A percentile compares a stretch with the other conserved stretches of the same genome.
Conservation (phyloP, 2,888 invertebrate species). For the Platycheirus albimanus region DNA sequence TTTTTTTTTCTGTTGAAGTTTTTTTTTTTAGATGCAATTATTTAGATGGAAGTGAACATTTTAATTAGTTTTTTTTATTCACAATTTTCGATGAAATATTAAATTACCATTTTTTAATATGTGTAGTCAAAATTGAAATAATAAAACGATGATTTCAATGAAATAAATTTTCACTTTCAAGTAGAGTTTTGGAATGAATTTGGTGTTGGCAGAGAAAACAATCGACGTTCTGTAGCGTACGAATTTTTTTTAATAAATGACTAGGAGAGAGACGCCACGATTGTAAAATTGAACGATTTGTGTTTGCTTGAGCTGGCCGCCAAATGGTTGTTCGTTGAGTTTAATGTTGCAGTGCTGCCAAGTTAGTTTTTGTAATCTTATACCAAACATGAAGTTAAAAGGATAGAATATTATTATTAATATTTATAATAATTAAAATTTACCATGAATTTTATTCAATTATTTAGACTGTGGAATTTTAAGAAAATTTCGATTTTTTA, state of each 20-base stretch:
- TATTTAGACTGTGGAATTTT: too few species aligned
- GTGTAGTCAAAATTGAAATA: slow-evolving; percentile 64
- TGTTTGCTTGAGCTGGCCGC: slow-evolving; percentile 70
- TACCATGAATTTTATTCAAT: too few species aligned
- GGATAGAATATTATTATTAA: too few species aligned
- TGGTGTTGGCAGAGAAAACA: slow-evolving; percentile 69
- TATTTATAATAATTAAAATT: too few species aligned
- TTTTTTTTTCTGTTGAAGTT: slow-evolving; percentile 24
- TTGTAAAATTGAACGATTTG: slow-evolving; percentile 68
- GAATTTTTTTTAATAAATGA: slow-evolving; percentile 80
- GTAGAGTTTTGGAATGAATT: slow-evolving; percentile 70
- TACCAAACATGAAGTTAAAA: slow-evolving; percentile 6
- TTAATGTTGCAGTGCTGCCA: slow-evolving; percentile 51
- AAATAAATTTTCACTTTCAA: slow-evolving; percentile 63
- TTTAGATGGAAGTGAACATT: slow-evolving; percentile 11
- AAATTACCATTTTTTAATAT: slow-evolving; percentile 61
- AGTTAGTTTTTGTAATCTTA: accelerated
- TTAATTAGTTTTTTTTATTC: slow-evolving; percentile 16
- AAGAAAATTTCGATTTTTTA: too few species aligned
- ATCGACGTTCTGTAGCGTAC: slow-evolving; percentile 76
- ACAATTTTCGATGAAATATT: neutral
- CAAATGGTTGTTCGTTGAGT: slow-evolving; percentile 59
- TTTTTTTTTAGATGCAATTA: slow-evolving; percentile 1
- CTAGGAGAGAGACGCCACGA: slow-evolving; percentile 79
- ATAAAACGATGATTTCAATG: slow-evolving; percentile 46